Conservation (phyloP, 2,888 invertebrate genomes). For the Mythimna loreyi region DNA sequence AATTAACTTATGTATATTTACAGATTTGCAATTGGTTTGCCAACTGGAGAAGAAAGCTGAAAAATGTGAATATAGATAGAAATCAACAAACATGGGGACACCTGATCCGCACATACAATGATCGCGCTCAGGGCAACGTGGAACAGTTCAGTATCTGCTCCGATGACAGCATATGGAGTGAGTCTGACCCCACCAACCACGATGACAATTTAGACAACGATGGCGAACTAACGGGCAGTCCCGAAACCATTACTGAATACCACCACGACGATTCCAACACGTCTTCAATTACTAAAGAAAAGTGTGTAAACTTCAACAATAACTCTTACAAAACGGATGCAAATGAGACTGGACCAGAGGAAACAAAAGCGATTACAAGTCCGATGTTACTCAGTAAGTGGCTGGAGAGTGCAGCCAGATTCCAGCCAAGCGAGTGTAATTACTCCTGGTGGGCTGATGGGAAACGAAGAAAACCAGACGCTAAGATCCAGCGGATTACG, state of each 20-base stretch:
- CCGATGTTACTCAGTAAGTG: slow-evolving; percentile 93
- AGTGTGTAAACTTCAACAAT: slow-evolving; percentile 80
- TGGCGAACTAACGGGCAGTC: slow-evolving; percentile 74
- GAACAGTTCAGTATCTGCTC: slow-evolving; percentile 95
- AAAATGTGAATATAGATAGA: slow-evolving; percentile 93
- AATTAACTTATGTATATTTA: slow-evolving; percentile 59
- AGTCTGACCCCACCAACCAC: slow-evolving; percentile 86
- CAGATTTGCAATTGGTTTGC: slow-evolving; percentile 96
- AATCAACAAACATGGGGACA: slow-evolving; percentile 94
- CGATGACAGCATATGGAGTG: slow-evolving; percentile 95
- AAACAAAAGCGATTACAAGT: slow-evolving; percentile 82
- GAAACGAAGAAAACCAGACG: slow-evolving; percentile 78
- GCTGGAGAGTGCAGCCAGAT: slow-evolving; percentile 94
- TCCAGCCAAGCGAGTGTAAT: slow-evolving; percentile 93
- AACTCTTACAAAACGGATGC: slow-evolving; percentile 77
- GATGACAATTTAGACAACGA: slow-evolving; percentile 76
- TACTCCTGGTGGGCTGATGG: slow-evolving; percentile 92
- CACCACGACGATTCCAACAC: slow-evolving; percentile 79
- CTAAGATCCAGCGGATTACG: slow-evolving; percentile 72
- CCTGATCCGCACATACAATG: slow-evolving; percentile 93
- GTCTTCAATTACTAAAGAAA: slow-evolving; percentile 78
- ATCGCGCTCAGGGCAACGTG: slow-evolving; percentile 94
- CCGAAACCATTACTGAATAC: slow-evolving; percentile 74
- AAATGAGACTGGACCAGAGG: slow-evolving; percentile 65
- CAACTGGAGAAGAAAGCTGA: slow-evolving; percentile 95